Percentiles rank a stretch among this genome's conserved stretches.
These are phyloP conservation scores for Epinotia bilunana DNA, from an alignment of 2,888 invertebrate genomes.

Conservation along the genomic window DNA sequence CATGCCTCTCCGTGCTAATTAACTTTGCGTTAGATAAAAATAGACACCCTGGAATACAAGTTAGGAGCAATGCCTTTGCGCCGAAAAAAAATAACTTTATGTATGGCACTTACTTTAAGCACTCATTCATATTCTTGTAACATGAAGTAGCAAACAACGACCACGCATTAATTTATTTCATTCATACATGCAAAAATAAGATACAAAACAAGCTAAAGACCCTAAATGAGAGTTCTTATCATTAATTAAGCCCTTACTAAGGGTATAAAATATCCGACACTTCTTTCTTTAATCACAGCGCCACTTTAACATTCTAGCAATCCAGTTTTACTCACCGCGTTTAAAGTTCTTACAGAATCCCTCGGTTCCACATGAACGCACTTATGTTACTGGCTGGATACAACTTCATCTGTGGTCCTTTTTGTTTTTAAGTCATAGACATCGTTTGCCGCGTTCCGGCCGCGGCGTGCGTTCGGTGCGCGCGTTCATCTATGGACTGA, in stretches of 20 bases:
- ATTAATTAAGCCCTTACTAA: constrained; percentile 29
- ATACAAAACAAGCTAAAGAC: background rate
- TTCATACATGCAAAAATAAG: background rate
- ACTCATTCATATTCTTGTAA: constrained; percentile 14
- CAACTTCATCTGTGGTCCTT: constrained; percentile 56
- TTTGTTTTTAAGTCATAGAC: constrained; percentile 56
- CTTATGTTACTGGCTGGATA: constrained; percentile 53
- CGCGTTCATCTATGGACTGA: constrained; percentile 73
- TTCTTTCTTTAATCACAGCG: constrained; percentile 55
- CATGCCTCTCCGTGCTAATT: constrained; percentile 26
- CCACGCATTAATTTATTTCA: background rate
- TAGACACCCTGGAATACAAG: constrained; percentile 32
- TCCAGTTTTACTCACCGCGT: constrained; percentile 70
- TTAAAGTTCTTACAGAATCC: constrained; percentile 58
- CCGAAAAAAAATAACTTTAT: constrained; percentile 21
- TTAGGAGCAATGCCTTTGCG: constrained; percentile 34
- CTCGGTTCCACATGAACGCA: constrained; percentile 60
- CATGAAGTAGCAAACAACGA: constrained; percentile 18
- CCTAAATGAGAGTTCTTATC: constrained; percentile 11
- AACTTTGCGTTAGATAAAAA: constrained; percentile 39
- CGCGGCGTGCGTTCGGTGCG: constrained; percentile 62
- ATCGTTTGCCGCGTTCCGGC: constrained; percentile 49
- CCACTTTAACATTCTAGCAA: constrained; percentile 57
- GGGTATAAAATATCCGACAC: constrained; percentile 58
- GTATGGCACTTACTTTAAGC: background rate